phyloP scores from a whole-genome alignment of 1,140 invertebrate genomes.

The Pseudomyrmex concolor region DNA sequence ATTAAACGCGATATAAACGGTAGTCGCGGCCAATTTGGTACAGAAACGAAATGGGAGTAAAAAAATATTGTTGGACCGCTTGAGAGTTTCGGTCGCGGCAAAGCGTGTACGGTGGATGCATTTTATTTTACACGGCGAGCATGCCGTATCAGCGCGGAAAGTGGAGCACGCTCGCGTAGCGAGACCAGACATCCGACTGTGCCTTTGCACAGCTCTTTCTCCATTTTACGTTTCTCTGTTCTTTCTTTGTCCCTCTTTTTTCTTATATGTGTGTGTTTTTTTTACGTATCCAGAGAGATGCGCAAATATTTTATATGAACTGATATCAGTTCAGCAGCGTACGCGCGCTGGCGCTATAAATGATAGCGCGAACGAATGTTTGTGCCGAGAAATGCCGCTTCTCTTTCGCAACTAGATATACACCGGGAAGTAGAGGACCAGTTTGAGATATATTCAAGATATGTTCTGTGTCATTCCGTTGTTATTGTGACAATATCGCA shows the following conservation, averaged over 20 bases:
- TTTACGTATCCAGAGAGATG: slow-evolving; percentile 55
- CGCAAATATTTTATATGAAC: slow-evolving; percentile 64
- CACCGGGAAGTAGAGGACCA: slow-evolving; percentile 48
- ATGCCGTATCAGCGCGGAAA: slow-evolving; percentile 71
- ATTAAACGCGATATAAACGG: slow-evolving; percentile 73
- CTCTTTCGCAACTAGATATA: slow-evolving; percentile 54
- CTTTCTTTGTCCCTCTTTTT: slow-evolving; percentile 25
- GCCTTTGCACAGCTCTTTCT: slow-evolving; percentile 37
- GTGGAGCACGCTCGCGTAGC: slow-evolving; percentile 54
- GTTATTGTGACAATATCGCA: slow-evolving; percentile 5
- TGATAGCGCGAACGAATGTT: slow-evolving; percentile 67
- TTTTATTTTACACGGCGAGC: slow-evolving; percentile 71
- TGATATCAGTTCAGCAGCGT: slow-evolving; percentile 55
- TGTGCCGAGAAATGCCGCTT: slow-evolving; percentile 53
- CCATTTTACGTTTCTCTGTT: slow-evolving; percentile 7
- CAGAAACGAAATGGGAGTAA: slow-evolving; percentile 50
- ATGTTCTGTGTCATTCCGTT: slow-evolving; percentile 2
- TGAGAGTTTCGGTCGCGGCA: slow-evolving; percentile 57
- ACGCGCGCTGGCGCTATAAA: slow-evolving; percentile 49
- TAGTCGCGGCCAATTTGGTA: slow-evolving; percentile 65
- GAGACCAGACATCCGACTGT: slow-evolving; percentile 52
- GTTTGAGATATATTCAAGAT: slow-evolving; percentile 48
- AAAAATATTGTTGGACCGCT: slow-evolving; percentile 45
- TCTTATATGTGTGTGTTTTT: not conserved
- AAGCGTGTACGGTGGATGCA: slow-evolving; percentile 31